Base-by-base conservation (phyloP, 2,113 vertebrate genomes). In the Nycticryphes semicollaris region DNA sequence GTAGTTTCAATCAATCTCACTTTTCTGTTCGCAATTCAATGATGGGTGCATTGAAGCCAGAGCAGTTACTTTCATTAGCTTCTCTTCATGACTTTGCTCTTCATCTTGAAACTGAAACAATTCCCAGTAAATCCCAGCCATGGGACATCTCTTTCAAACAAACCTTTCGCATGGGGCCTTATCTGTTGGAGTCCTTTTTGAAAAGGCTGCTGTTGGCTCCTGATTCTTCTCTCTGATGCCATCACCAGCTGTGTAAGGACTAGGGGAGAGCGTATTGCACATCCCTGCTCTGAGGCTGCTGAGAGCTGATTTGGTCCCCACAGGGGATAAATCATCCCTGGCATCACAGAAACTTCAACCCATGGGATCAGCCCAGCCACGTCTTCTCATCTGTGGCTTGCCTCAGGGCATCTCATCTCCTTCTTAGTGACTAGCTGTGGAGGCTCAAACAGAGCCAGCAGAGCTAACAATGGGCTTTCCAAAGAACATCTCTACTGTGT, bases 1-100 rank as follows among this genome's bases (percentile, higher is more conserved):
- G 53, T 27, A 45, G 83, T 77, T 86, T 73, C 37, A 90, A 12
- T 90, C 70, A 74, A 70, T 83, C 75, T 88, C 41, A 83, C 51
- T 94, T 90, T 84, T 51, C 23, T 83, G 20, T 80, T 75, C 62
- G 47, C 72, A 33, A 41, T 76, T 87, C 47, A 74, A 10, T 18
- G 67, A 54, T 14, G 37, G 3, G 3, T 54, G 10, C 19, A 73
- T 90, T 54, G 76, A 77, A 94, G 31, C 57, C 70, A 66, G 17
- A 75, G 31, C 12, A 69, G 23, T 59, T 69, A 75, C 62, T 91
- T 89, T 85, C 31, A 77, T 63, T 45, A 76, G 13, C 72, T 79
- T 82, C 56, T 89, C 27, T 76, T 86, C 50, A 39, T 41, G 8
- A 50, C 48, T 85, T 87, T 87, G 18, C 24, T 79, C 35, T 93